phyloP scores from a whole-genome alignment of 1,140 invertebrate species.

The Planococcus citri region DNA sequence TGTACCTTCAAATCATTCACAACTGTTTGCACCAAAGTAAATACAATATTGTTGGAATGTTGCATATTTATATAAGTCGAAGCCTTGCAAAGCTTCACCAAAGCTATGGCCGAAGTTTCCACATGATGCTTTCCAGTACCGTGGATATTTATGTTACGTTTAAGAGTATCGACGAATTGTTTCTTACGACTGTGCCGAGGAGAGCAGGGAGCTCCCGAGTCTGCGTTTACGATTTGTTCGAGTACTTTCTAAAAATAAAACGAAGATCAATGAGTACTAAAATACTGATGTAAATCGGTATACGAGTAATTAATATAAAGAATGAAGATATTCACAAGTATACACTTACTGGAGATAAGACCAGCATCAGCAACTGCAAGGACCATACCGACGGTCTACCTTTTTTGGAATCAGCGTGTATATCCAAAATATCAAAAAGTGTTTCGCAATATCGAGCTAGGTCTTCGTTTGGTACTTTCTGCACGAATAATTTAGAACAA shows the following conservation, averaged over 20 bases:
- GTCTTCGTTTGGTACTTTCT: conserved; percentile 78
- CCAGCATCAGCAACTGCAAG: conserved; percentile 84
- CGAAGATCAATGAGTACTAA: not conserved
- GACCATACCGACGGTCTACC: conserved; percentile 78
- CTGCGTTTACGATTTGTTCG: conserved; percentile 85
- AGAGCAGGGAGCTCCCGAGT: conserved; percentile 75
- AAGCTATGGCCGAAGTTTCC: conserved; percentile 87
- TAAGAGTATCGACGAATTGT: conserved; percentile 84
- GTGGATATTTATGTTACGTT: conserved; percentile 68
- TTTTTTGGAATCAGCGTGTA: conserved; percentile 80
- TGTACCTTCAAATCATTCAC: conserved; percentile 82
- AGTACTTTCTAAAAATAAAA: conserved; percentile 59
- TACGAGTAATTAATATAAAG: too few relatives aligned
- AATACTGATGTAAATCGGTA: too few relatives aligned
- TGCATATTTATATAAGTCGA: conserved; percentile 89
- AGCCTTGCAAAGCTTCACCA: conserved; percentile 92
- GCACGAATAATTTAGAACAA: too few relatives aligned
- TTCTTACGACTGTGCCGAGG: conserved; percentile 80
- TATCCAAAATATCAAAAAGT: conserved; percentile 85
- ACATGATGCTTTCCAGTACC: conserved; percentile 73
- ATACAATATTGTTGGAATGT: conserved; percentile 87
- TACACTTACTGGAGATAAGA: conserved; percentile 84
- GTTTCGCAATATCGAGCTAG: conserved; percentile 80
- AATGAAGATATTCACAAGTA: too few relatives aligned
- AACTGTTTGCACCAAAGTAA: conserved; percentile 80